Base-by-base conservation (phyloP, 2,797 vertebrate genomes). In the Aeoliscus strigatus region DNA sequence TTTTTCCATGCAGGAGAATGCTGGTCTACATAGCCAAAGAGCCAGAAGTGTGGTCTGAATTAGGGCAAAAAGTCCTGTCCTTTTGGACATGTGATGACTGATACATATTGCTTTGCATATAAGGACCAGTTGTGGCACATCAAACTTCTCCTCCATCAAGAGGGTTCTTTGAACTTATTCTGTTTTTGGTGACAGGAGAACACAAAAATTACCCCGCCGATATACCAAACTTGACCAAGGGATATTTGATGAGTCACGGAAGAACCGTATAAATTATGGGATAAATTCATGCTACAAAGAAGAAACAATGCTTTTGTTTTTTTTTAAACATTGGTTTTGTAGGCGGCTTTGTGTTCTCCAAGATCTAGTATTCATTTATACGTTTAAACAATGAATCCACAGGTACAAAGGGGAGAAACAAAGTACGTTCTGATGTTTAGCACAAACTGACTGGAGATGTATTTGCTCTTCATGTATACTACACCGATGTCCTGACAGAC, bases 81-180 rank as follows among this genome's bases (percentile, higher is more conserved):
- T 30, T 36, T 14, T 13, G 38, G 39, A 6, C 6, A 28, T 13
- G 9, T 27, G 25, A 55, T 1, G 50, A 24, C n/a, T 16, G n/a
- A 11, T 25, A 36, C 15, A 27, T 28, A 46, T 46, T 46, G 60
- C 28, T 60, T 44, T 39, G 14, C 28, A 51, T 28, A 57, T 15
- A 39, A 51, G 29, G 40, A 18, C 27, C 23, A 30, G 33, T n/a
- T 51, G 46, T 42, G 49, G 46, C 50, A 51, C 36, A 31, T 9
- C 10, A 6, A 24, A 29, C 27, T 29, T 4, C 4, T 36, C 18
- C 18, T 21, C 18, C 18, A 21, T 6, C 18, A 21, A 21, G 18
- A 6, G 6, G 18, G 18, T 21, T 21, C 3, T n/a, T n/a, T 3
- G 18, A 3, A 21, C 6, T 21, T 3, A 3, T 6, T 21, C 18